Evolutionary conservation across 2,888 invertebrate genomes (phyloP).

Genomic region (Xanthia icteritia): DNA sequence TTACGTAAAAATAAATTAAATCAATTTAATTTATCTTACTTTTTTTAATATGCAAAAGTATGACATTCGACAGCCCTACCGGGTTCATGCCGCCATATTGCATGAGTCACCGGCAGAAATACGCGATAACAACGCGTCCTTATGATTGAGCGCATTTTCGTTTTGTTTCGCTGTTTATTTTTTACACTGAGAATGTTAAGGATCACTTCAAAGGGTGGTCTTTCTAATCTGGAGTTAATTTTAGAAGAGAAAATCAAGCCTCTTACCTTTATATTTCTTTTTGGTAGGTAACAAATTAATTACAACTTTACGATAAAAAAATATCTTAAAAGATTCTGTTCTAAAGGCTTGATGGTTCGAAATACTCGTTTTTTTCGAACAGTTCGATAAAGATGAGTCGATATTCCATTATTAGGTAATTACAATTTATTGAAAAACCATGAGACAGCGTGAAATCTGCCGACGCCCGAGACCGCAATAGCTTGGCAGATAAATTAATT

Average conservation of each 20-base stretch:
- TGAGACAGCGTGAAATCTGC: not conserved
- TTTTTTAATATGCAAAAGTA: not conserved
- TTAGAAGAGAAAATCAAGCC: not conserved
- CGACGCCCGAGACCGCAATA: too few species aligned
- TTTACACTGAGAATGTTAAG: slow-evolving; percentile 13
- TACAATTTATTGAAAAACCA: not conserved
- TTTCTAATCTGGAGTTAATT: not conserved
- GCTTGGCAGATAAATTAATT: slow-evolving; percentile 11
- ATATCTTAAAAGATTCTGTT: not conserved
- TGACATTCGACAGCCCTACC: slow-evolving; percentile 45
- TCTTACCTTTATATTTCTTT: not conserved
- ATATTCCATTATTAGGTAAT: not conserved
- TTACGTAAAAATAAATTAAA: not conserved
- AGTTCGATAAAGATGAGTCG: not conserved
- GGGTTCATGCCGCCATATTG: slow-evolving; percentile 32
- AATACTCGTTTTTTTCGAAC: not conserved
- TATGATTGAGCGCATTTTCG: slow-evolving; percentile 49
- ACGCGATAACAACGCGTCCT: slow-evolving; percentile 66
- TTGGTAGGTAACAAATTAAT: not conserved
- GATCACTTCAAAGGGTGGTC: not conserved
- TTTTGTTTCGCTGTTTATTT: slow-evolving; percentile 25
- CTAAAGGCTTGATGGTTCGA: not conserved
- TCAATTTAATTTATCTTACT: too few species aligned
- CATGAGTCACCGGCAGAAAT: slow-evolving; percentile 72
- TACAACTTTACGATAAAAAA: not conserved